Evolutionary conservation across 2,797 vertebrate species (phyloP), one percentile per base, ranked within the genome.

Genomic region (Poliocrania exsul): DNA sequence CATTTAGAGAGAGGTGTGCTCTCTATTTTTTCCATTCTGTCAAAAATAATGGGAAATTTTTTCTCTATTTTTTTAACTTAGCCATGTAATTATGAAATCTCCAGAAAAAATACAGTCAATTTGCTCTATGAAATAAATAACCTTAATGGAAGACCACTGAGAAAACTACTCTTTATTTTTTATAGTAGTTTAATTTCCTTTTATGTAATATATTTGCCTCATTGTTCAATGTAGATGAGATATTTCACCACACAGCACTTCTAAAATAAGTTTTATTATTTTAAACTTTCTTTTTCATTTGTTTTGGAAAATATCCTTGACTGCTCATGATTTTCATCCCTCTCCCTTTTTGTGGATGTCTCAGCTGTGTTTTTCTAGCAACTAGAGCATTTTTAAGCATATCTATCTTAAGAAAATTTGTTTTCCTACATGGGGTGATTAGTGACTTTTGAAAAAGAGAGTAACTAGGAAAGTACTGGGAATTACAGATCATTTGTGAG

Each of bases 191-290:
- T 61, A 37, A 71, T 87, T 87, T 91, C 37, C 26, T 82, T 38
- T 56, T 71, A 40, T 71, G 13, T 23, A 1, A 9, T 71, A 4
- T 26, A 53, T 69, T 93, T 83, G 92, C 13, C 24, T 74, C 28
- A 33, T 13, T 50, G 49, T 71, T 67, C 35, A 37, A 20, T 74
- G 11, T 20, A 66, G 57, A 77, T 79, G 56, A 89, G 13, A 18
- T 40, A 56, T n/a, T 64, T 21, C 5, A 64, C n/a, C 13, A 70
- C n/a, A 54, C 1, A 73, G 18, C 21, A 53, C 23, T 74, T 90
- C 49, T 75, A 72, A 91, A 94, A 70, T 44, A 74, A 77, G 10
- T 16, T 58, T 60, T 67, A 69, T 62, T 69, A 69, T 88, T 87
- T 67, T 67, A 58, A 67, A n/a, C 17, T 19, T 71, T 5, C 6